Percentiles rank a stretch among this genome's conserved stretches.
Conservation (phyloP, 2,113 vertebrate species). For the Ictalurus furcatus region DNA sequence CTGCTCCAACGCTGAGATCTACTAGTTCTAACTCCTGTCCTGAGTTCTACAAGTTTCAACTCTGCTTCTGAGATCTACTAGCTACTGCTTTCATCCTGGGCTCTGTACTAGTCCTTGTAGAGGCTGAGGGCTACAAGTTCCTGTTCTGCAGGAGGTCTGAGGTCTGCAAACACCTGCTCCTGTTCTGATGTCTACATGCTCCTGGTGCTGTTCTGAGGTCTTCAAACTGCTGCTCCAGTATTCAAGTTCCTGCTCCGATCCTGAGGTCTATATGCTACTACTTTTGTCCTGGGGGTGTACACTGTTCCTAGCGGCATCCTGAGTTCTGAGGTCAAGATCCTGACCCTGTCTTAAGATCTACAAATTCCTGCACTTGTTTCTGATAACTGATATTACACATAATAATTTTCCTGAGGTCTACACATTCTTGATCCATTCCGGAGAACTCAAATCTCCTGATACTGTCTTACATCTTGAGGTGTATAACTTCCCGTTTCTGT, state of each 20-base stretch:
- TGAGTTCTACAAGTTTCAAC: neutral
- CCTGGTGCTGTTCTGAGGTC: neutral
- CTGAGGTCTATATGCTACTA: neutral
- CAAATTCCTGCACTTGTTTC: neutral
- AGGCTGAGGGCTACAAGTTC: neutral
- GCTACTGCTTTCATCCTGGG: neutral
- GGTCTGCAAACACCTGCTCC: neutral
- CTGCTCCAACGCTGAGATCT: neutral
- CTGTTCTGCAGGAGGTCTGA: neutral
- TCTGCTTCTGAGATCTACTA: neutral
- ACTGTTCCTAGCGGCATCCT: neutral
- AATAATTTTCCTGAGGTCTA: neutral
- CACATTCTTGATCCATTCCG: neutral
- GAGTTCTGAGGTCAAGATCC: neutral
- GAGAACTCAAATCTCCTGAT: neutral
- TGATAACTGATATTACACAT: neutral
- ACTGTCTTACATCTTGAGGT: neutral
- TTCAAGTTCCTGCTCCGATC: neutral
- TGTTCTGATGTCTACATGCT: neutral
- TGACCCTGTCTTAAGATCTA: neutral
- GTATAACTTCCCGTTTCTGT: neutral
- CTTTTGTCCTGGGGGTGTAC: neutral
- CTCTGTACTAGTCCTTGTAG: neutral
- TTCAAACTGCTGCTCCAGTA: neutral
- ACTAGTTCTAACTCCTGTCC: neutral